Percentiles rank a stretch among this genome's conserved stretches.
These are phyloP conservation scores for Muraenolepis orangiensis DNA, from an alignment of 2,797 vertebrate genomes.

Conservation along the genomic window DNA sequence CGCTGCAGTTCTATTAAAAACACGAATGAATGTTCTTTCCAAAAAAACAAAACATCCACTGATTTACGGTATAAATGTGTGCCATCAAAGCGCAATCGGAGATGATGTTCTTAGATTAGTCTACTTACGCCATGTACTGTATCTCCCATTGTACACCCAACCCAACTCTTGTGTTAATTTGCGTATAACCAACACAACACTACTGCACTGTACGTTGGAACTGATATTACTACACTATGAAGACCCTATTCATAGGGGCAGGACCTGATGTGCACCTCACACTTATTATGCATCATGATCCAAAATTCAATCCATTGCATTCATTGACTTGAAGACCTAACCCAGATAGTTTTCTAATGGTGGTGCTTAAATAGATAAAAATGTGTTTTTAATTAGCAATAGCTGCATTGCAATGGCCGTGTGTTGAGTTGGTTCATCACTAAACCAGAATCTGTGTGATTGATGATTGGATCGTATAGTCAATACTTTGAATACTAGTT, in stretches of 20 bases:
- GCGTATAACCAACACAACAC: not conserved
- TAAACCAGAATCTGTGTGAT: not conserved
- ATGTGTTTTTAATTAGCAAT: too few relatives aligned
- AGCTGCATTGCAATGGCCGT: not conserved
- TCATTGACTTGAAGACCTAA: not conserved
- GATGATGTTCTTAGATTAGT: not conserved
- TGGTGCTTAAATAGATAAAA: not conserved
- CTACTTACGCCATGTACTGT: not conserved
- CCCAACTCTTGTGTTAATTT: not conserved
- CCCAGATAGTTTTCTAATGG: not conserved
- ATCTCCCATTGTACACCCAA: not conserved
- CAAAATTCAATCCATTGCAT: too few relatives aligned
- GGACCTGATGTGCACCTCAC: not conserved
- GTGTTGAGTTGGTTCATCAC: not conserved
- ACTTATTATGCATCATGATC: not conserved
- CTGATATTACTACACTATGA: not conserved
- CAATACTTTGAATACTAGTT: not conserved
- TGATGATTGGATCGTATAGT: not conserved
- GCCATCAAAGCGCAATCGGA: not conserved
- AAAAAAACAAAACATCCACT: not conserved
- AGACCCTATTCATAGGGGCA: not conserved
- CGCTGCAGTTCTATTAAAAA: too few relatives aligned
- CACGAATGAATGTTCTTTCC: too few relatives aligned
- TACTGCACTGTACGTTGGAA: too few relatives aligned
- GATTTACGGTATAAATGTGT: not conserved